Evolutionary conservation across 1,140 invertebrate genomes (phyloP).

Genomic region (Drosophila seguyi): DNA sequence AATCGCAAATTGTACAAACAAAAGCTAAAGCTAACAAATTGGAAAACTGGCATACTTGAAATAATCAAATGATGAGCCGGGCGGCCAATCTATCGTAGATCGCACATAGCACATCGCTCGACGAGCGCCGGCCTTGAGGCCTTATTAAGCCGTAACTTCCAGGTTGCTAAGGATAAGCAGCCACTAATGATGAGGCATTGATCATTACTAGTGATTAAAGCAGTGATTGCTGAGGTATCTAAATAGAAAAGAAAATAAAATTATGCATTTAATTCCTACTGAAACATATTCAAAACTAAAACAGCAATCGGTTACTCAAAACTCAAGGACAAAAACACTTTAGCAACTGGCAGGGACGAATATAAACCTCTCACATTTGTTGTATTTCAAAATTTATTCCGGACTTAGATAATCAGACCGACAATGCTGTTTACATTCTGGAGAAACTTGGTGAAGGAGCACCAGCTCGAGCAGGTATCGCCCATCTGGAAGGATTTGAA

Average conservation of each 20-base stretch:
- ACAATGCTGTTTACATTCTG: constrained; percentile 63
- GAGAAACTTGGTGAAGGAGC: constrained; percentile 45
- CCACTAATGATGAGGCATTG: constrained; percentile 33
- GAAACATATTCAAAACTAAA: background rate
- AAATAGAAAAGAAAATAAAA: background rate
- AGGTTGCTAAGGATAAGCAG: constrained; percentile 71
- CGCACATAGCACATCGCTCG: constrained; percentile 12
- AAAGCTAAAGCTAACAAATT: constrained; percentile 32
- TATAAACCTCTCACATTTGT: constrained; percentile 38
- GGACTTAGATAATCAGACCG: constrained; percentile 20
- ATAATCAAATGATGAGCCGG: constrained; percentile 50
- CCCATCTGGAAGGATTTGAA: constrained; percentile 72
- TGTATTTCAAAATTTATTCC: constrained; percentile 51
- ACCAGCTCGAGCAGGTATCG: constrained; percentile 52
- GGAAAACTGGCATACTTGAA: constrained; percentile 31
- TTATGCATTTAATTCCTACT: background rate
- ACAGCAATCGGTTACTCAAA: constrained; percentile 2
- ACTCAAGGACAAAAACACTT: constrained; percentile 5
- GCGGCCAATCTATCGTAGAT: constrained; percentile 28
- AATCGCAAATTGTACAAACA: constrained; percentile 34
- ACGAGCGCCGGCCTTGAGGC: constrained; percentile 52
- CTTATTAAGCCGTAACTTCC: constrained; percentile 69
- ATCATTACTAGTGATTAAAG: constrained; percentile 6
- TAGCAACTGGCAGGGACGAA: background rate
- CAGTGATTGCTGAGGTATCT: too few species aligned